A percentile compares a stretch with the other conserved stretches of the same genome.
Evolutionary conservation across 1,140 invertebrate species (phyloP).

Genomic region (Aricia agestis): DNA sequence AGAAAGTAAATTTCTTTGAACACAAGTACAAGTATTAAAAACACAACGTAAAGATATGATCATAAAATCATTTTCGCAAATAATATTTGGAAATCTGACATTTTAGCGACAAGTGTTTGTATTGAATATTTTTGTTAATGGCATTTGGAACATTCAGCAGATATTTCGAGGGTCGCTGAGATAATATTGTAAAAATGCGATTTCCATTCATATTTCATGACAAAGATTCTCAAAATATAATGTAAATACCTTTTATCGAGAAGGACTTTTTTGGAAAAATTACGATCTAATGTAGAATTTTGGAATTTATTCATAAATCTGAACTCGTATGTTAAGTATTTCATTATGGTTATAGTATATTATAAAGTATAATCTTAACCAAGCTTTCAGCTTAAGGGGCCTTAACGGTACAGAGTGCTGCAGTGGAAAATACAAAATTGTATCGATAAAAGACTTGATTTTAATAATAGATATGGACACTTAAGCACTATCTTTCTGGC

Average conservation of each 20-base stretch:
- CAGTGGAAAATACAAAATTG: background rate
- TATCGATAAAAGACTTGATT: slow-evolving; percentile 15
- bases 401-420: slow-evolving; percentile 62
- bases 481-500: slow-evolving; percentile 6
- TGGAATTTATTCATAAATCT: background rate
- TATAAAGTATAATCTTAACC: background rate
- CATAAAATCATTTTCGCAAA: background rate
- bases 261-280: background rate
- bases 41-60: background rate
- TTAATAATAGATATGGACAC: background rate
- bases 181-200: slow-evolving; percentile 12
- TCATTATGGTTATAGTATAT: background rate
- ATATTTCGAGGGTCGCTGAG: slow-evolving; percentile 31
- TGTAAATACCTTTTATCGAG: background rate
- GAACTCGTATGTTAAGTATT: background rate
- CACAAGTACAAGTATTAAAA: background rate
- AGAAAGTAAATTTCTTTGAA: background rate
- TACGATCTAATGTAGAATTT: background rate
- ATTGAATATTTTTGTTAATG: slow-evolving; percentile 28
- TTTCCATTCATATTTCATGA: slow-evolving; percentile 4
- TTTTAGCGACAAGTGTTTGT: background rate
- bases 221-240: background rate
- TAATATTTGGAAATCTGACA: background rate
- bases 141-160: slow-evolving; percentile 55
- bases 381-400: slow-evolving; percentile 38